Base-by-base conservation (phyloP, 2,113 vertebrate species). In the Actenoides lindsayi region DNA sequence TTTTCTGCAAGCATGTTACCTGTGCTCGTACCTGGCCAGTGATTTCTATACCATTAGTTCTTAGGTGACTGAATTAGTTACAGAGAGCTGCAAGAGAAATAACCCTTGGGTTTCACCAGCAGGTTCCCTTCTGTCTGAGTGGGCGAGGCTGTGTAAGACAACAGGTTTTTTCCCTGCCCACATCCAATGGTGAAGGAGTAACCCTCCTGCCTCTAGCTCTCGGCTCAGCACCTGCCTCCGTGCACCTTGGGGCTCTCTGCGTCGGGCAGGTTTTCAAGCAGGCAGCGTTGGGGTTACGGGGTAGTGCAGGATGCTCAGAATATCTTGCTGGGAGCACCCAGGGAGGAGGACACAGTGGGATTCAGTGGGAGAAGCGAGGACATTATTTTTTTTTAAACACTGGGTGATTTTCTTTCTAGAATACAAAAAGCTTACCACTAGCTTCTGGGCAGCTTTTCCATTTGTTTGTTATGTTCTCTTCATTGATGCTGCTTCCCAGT, bases 401-500 rank as follows among this genome's bases (percentile, higher is more conserved):
- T 46, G 59, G 3, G 5, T 63, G 0, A 7, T 51, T 77, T 76
- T 69, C 41, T 80, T 80, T 70, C 54, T 78, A n/a, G 41, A 83
- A 28, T 51, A 74, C 25, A 15, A 42, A 91, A 93, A 46, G 63
- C 50, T 76, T 79, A 18, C 37, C 64, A 37, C 71, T 60, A 48
- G 73, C 89, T 93, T 76, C 89, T 73, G 84, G 94, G 84, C 81
- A 96, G 87, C 62, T 96, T 93, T 94, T 91, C 77, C 70, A 83
- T 95, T 94, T 93, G 62, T 82, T 89, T 83, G 35, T 73, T 42
- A 89, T 62, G 70, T 83, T 82, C 42, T 90, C 67, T 65, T 53
- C 53, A 57, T n/a, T 79, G 91, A 89, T 50, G 74, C 74, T 83
- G 39, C 15, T 2, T 74, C 67, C n/a, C 18, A 71, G 42, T n/a